Evolutionary conservation across 2,113 vertebrate species (phyloP), one percentile per base, ranked within the genome.

Genomic region (Haemorhous mexicanus): DNA sequence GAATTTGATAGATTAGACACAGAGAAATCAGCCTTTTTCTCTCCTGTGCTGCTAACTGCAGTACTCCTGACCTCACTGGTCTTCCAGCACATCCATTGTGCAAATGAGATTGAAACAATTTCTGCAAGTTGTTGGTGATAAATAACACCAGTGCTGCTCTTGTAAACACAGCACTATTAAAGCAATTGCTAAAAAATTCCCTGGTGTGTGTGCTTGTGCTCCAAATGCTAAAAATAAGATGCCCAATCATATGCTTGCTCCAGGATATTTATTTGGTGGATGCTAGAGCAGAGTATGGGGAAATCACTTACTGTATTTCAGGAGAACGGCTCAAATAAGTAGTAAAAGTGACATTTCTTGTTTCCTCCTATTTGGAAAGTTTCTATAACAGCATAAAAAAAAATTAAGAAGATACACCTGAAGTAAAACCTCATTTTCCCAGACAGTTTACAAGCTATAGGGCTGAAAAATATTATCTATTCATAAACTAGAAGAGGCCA

Each of bases 81-180:
- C 80, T 70, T 85, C 55, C 32, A 89, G 77, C 72, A 75, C 56
- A 93, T 95, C 58, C 84, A 50, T 93, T 94, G 93, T 87, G 78
- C 75, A 94, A 95, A 95, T 95, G 92, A 91, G 82, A 93, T 87
- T 96, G 87, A 90, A 93, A 94, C 89, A 87, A 94, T 95, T 96
- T 93, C 87, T 95, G 93, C 89, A 74, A 94, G 78, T 95, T 55
- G 63, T 76, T 94, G 87, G 33, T 75, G 59, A 87, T 91, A 96
- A 96, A 90, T 94, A 82, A 95, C 80, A 80, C 39, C 64, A n/a
- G 47, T 46, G 43, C 72, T 74, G 59, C 33, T 87, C 67, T 72
- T 74, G 93, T 95, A 95, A 95, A 95, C 92, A 92, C 35, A 81
- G 55, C 52, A 41, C 86, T 66, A 94, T 92, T 96, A 89, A 87